Evolutionary conservation across 1,140 invertebrate species (phyloP), one percentile per base, ranked within the genome.

Genomic region (Dolichoris vasculosae): DNA sequence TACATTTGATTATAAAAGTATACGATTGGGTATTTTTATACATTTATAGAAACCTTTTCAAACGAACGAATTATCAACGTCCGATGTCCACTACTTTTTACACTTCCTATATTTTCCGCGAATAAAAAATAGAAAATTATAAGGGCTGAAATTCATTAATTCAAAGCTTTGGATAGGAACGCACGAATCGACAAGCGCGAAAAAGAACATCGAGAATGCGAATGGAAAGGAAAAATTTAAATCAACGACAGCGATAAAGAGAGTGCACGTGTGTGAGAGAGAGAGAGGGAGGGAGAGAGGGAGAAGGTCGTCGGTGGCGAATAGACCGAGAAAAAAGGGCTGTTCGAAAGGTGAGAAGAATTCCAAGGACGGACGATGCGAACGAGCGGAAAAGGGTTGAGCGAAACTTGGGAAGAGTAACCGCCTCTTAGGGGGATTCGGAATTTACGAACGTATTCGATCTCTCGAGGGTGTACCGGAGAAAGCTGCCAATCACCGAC

Each of bases 401-500:
- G 32, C 32, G n/a, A 63, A 43, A 69, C 59, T 63, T 81, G n/a
- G 73, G 81, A 35, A 30, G 15, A 51, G 73, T 23, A 20, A 63
- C 11, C 13, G 43, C 15, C 83, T 84, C 73, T 77, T 69, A 77
- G 63, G 73, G 83, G 51, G 43, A n/a, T 40, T 77, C 43, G 64
- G 76, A 80, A 84, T 84, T 71, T 67, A 43, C 46, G 46, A 84
- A 26, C 23, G 55, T 59, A 26, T 59, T 76, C n/a, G 26, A 55
- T 35, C 6, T 40, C 0, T 23, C 17, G 11, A 2, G 71, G 17
- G 43, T 43, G 59, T 11, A 48, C 35, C 9, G 77, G 59, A 48
- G 48, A 67, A 59, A 63, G 15, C 75, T 82, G 87, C 83, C 82
- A 85, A 85, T 86, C 82, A 75, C 83, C 69, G 55, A 63, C n/a